phyloP scores from a whole-genome alignment of 2,888 invertebrate genomes.

The Ectemnius lituratus region DNA sequence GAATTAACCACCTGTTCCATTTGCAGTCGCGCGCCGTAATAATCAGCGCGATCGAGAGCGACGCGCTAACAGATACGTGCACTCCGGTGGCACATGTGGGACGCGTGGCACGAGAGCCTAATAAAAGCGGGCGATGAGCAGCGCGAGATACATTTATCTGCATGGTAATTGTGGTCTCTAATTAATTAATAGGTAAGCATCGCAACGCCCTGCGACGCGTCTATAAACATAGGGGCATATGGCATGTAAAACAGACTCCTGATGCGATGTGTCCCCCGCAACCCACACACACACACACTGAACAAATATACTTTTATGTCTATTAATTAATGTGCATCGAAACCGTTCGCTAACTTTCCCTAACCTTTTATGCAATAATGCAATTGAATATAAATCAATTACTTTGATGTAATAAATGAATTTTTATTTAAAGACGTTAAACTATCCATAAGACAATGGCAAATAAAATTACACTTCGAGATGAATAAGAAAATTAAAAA shows the following conservation, averaged over 20 bases:
- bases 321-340: not conserved
- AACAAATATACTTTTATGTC: not conserved
- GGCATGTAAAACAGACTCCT: conserved; percentile 32
- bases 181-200: conserved; percentile 63
- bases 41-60: conserved; percentile 2
- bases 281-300: not conserved
- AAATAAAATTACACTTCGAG: too few species aligned
- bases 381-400: too few species aligned
- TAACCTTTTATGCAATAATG: too few species aligned
- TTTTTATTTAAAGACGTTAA: too few species aligned
- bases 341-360: not conserved
- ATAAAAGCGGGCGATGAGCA: conserved; percentile 22
- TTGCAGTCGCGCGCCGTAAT: not conserved
- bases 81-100: conserved; percentile 13
- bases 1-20: conserved; percentile 41
- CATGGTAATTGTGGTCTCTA: conserved; percentile 52
- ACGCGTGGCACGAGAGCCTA: conserved; percentile 9
- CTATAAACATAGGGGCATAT: conserved; percentile 56
- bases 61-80: not conserved
- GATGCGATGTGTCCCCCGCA: not conserved
- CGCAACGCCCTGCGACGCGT: conserved; percentile 28
- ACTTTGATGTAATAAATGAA: too few species aligned
- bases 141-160: conserved; percentile 55
- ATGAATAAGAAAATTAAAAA: too few species aligned
- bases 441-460: too few species aligned